These are phyloP conservation scores for Amphiduros pacificus DNA, from an alignment of 2,888 invertebrate genomes.

Conservation along the genomic window DNA sequence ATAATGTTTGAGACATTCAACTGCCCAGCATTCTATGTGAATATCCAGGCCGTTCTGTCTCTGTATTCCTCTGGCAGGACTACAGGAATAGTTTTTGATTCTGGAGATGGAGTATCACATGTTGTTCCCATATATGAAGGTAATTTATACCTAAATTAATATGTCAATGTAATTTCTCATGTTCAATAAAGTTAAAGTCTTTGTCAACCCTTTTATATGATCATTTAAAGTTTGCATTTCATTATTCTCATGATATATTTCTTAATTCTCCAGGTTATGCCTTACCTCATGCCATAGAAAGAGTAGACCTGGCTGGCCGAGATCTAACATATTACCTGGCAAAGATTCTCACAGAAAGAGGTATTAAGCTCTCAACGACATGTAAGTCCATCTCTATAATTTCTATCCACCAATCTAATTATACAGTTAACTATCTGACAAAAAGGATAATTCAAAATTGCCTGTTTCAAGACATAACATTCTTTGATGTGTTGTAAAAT, in stretches of 20 bases:
- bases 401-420: too few relatives aligned
- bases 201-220: too few relatives aligned
- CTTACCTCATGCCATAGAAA: conserved; percentile 35
- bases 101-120: conserved; percentile 38
- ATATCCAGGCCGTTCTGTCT: conserved; percentile 38
- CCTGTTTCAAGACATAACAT: too few relatives aligned
- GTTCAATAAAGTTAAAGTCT: too few relatives aligned
- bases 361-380: conserved; percentile 57
- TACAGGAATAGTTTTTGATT: conserved; percentile 63
- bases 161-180: too few relatives aligned
- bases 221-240: too few relatives aligned
- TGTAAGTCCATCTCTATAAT: too few relatives aligned
- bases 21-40: conserved; percentile 36
- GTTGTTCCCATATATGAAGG: conserved; percentile 33
- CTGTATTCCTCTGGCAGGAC: conserved; percentile 68
- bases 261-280: conserved; percentile 36
- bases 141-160: too few relatives aligned
- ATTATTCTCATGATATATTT: too few relatives aligned
- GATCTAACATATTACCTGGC: conserved; percentile 23
- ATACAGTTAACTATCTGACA: too few relatives aligned
- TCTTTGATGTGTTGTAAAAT: too few relatives aligned
- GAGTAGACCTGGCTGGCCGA: neutral
- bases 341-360: conserved; percentile 47
- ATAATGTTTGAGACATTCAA: conserved; percentile 33
- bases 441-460: too few relatives aligned